phyloP scores from a whole-genome alignment of 2,888 invertebrate genomes.

The Meliscaeva auricollis region DNA sequence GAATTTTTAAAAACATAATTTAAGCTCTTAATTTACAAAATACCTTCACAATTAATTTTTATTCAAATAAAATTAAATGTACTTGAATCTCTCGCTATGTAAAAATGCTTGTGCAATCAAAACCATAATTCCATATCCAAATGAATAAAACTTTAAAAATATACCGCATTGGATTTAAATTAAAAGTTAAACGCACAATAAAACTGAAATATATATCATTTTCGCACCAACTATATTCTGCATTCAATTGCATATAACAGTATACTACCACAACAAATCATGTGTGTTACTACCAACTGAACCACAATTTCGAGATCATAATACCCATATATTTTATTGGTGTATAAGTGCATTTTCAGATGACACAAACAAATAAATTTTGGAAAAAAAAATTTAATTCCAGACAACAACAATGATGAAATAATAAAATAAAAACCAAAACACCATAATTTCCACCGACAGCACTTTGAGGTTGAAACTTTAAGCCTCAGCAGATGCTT shows the following conservation, averaged over 20 bases:
- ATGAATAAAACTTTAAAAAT: too few species aligned
- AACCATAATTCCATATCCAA: too few species aligned
- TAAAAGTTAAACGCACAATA: background rate
- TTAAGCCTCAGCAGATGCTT: constrained; percentile 27
- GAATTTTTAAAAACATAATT: too few species aligned
- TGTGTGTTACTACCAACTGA: background rate
- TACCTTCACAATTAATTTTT: too few species aligned
- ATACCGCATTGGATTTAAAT: background rate
- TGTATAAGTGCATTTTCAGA: background rate
- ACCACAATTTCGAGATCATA: background rate
- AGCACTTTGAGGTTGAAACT: constrained; percentile 32
- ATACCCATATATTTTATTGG: too few species aligned
- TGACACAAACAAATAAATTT: background rate
- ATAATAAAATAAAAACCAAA: background rate
- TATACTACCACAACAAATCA: background rate
- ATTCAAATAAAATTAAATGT: too few species aligned
- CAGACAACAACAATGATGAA: background rate
- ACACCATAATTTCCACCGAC: background rate
- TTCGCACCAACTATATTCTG: background rate
- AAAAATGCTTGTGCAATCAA: too few species aligned
- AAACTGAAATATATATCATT: too few species aligned
- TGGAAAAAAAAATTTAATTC: background rate
- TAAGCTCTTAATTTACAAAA: too few species aligned
- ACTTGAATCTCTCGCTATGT: too few species aligned
- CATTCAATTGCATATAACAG: background rate